Base-by-base conservation (phyloP, 2,797 vertebrate species). In the Neolamprologus multifasciatus region DNA sequence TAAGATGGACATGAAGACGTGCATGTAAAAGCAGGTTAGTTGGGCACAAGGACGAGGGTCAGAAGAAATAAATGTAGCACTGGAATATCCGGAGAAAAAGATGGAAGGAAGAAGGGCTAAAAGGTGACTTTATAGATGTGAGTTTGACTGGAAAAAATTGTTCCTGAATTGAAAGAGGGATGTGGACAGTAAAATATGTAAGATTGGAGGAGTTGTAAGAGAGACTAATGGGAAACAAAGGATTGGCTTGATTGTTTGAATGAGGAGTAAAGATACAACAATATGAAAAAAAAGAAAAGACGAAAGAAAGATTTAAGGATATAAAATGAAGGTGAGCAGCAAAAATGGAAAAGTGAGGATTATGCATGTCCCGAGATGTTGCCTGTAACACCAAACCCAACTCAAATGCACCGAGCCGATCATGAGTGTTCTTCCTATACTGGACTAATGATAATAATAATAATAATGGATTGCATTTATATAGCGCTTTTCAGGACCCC, bases 61-160 rank as follows among this genome's bases (percentile, higher is more conserved):
- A 76, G 43, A 48, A 74, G 43, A 31, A 48, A 12, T 2, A 50
- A 9, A 76, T n/a, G 43, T n/a, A 50, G 43, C 9, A 11, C 9
- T n/a, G 26, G 3, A 16, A 76, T 31, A 76, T 1, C 3, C 1
- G 5, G 71, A 76, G 43, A 74, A 74, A 19, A 48, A 26, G 23
- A 5, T 29, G 69, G 23, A 74, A 48, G 26, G 1, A 31, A 50
- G 69, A 31, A 31, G 4, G 4, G 26, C 43, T 76, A 5, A 48
- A 76, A 48, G 0, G 7, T 8, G 43, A 43, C 40, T 74, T 48
- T 29, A 29, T 1, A 43, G 23, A 13, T 29, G 9, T 1, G 0
- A 74, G 43, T 76, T 48, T 31, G 71, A 50, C 43, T 48, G 69
- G 26, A 50, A 48, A 74, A 31, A 76, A 13, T 0, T 76, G 43